phyloP scores from a whole-genome alignment of 2,113 vertebrate genomes.

The Lepus europaeus region DNA sequence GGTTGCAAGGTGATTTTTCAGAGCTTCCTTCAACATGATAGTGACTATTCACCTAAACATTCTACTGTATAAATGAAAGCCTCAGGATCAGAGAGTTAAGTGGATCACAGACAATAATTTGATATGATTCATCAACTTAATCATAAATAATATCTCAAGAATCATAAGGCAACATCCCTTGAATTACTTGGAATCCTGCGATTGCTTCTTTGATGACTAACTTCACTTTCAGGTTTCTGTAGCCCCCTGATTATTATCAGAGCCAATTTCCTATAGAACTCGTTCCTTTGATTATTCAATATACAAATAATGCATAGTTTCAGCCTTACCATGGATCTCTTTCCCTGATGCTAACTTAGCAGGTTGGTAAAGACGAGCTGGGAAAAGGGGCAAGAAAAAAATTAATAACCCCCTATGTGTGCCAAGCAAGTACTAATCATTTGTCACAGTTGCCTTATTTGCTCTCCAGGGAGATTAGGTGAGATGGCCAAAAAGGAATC shows the following conservation, averaged over 20 bases:
- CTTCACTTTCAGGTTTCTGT: neutral
- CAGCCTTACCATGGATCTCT: neutral
- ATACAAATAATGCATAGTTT: neutral
- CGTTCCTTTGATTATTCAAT: neutral
- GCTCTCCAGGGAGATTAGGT: neutral
- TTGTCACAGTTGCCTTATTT: neutral
- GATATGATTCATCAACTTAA: neutral
- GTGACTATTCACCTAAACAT: neutral
- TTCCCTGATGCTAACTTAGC: neutral
- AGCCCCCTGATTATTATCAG: neutral
- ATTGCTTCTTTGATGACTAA: neutral
- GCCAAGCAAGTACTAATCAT: neutral
- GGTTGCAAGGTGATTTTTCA: neutral
- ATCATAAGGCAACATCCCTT: neutral
- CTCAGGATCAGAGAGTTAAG: neutral
- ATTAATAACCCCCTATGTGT: neutral
- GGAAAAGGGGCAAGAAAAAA: neutral
- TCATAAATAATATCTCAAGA: slow-evolving; percentile 28
- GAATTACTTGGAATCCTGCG: neutral
- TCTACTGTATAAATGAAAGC: neutral
- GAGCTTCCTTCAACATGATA: neutral
- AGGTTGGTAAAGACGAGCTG: neutral
- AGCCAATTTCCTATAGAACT: neutral
- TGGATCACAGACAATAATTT: neutral
- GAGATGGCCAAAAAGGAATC: neutral